Conservation (phyloP, 2,888 invertebrate genomes). For the Aspidapion aeneum region DNA sequence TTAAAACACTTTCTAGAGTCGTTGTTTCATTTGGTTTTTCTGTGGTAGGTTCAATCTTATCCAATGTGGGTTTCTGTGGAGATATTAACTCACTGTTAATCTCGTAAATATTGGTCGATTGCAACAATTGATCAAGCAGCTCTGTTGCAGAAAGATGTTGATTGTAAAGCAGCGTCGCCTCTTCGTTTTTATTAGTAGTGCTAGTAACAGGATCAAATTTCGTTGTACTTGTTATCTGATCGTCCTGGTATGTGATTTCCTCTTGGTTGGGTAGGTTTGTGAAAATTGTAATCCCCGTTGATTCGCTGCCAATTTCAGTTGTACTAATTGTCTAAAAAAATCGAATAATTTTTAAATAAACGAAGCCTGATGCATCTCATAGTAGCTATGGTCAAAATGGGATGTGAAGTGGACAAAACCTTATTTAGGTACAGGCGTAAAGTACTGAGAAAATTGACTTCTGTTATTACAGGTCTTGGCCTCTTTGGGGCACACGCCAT, state of each 20-base stretch:
- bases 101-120: slow-evolving; percentile 42
- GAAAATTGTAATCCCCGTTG: background rate
- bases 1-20: slow-evolving; percentile 18
- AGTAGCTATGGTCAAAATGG: no score
- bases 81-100: slow-evolving; percentile 39
- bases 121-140: slow-evolving; percentile 38
- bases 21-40: slow-evolving; percentile 18
- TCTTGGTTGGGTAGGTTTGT: background rate
- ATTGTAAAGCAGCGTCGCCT: slow-evolving; percentile 19
- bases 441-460: no score
- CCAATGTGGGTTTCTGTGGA: slow-evolving; percentile 6
- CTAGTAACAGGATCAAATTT: slow-evolving; percentile 5
- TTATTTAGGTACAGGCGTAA: no score
- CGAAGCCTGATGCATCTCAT: no score
- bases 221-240: slow-evolving; percentile 7
- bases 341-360: no score
- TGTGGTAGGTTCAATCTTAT: slow-evolving; percentile 9
- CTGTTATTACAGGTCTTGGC: no score
- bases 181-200: background rate
- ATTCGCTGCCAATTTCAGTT: background rate
- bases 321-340: no score
- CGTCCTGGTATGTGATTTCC: background rate
- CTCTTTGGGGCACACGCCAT: no score
- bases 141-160: slow-evolving; percentile 30
- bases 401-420: no score